These are phyloP conservation scores for Cylloceria caligata DNA, from an alignment of 2,888 invertebrate species.

Conservation along the genomic window DNA sequence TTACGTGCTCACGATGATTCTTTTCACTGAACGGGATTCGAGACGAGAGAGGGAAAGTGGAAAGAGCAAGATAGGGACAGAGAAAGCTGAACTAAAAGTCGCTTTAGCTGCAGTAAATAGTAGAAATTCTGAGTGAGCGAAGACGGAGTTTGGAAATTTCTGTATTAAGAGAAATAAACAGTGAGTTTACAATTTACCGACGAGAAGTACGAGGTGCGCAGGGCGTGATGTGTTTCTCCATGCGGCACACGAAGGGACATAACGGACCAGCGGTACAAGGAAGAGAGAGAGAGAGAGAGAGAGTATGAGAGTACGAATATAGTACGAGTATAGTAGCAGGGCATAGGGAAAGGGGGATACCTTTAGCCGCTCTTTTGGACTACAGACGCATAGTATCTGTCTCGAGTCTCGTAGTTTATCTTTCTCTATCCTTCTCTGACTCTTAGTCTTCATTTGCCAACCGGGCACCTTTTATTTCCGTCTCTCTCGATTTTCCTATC, in stretches of 20 bases:
- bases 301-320: constrained; percentile 10
- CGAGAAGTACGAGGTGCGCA: constrained; percentile 33
- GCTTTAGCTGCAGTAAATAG: constrained; percentile 43
- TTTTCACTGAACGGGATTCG: not conserved
- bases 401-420: constrained; percentile 55
- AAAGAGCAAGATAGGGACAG: not conserved
- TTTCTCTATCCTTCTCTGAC: constrained; percentile 44
- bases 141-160: constrained; percentile 70
- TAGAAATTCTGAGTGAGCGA: constrained; percentile 48
- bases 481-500: constrained; percentile 23
- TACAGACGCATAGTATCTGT: constrained; percentile 51
- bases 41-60: constrained; percentile 1
- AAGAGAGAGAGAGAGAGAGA: not conserved
- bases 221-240: constrained; percentile 57
- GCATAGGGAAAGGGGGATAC: constrained; percentile 7
- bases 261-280: constrained; percentile 44
- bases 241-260: constrained; percentile 52
- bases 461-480: constrained; percentile 17
- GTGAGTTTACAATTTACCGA: constrained; percentile 53
- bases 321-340: constrained; percentile 23
- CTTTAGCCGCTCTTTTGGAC: constrained; percentile 20
- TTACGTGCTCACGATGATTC: not conserved
- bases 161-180: constrained; percentile 78
- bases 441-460: constrained; percentile 8
- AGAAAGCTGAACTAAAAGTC: constrained; percentile 38